A percentile compares a stretch with the other conserved stretches of the same genome.
phyloP scores from a whole-genome alignment of 2,113 vertebrate species.

The Callipepla squamata region DNA sequence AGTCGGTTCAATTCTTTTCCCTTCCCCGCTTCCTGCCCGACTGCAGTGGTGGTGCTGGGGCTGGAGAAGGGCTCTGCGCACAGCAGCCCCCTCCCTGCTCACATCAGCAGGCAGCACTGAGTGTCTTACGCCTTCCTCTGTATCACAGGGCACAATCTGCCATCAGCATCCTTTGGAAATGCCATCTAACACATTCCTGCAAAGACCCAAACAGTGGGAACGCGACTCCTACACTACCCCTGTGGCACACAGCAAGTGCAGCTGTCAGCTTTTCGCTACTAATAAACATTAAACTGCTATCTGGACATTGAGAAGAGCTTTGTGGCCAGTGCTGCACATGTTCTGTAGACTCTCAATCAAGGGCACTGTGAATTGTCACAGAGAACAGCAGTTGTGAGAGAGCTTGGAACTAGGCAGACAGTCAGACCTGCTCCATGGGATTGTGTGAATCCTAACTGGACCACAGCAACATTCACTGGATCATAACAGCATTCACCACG shows the following conservation, averaged over 20 bases:
- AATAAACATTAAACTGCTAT: not conserved
- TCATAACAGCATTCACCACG: fast-evolving
- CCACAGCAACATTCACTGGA: not conserved
- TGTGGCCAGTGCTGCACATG: not conserved
- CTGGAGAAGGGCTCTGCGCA: not conserved
- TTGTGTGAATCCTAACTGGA: not conserved
- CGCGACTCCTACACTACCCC: not conserved
- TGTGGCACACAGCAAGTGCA: not conserved
- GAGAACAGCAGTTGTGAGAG: not conserved
- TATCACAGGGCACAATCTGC: not conserved
- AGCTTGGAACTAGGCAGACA: not conserved
- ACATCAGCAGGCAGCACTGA: not conserved
- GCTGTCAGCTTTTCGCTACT: not conserved
- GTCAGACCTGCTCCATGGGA: not conserved
- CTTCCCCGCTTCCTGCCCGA: not conserved
- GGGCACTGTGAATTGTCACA: not conserved
- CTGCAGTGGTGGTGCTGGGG: not conserved
- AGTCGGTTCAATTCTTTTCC: not conserved
- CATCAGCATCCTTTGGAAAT: not conserved
- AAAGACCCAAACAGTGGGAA: not conserved
- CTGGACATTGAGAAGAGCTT: not conserved
- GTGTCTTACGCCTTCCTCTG: not conserved
- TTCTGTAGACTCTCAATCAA: not conserved
- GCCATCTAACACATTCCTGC: not conserved
- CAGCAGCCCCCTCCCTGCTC: not conserved